Base-by-base conservation (phyloP, 2,797 vertebrate genomes). In the Enteromius mattozi region DNA sequence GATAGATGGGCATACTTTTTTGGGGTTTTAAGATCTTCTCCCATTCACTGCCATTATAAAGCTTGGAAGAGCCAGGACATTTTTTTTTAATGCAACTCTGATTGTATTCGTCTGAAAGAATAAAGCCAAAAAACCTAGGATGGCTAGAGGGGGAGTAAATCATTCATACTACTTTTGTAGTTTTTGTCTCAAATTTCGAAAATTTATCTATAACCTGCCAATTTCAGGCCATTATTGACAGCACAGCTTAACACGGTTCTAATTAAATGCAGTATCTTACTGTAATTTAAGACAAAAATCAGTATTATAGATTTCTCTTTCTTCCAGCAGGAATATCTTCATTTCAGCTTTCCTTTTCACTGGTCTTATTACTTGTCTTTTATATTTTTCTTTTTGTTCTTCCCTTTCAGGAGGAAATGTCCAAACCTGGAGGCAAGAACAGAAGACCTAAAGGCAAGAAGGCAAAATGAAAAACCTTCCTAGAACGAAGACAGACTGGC, bases 381-480 rank as follows among this genome's bases (percentile, higher is more conserved):
- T 1, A 78, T 42, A 33, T 24, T 59, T 56, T 70, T 7, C 12
- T 63, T 40, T 70, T 49, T 74, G 27, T 33, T 65, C 78, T 27
- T 85, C 45, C 61, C 24, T 82, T 42, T 59, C 93, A 96, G 95
- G 95, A 95, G 83, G 95, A 95, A 13, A 79, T 89, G 65, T 56
- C 83, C 83, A 95, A 92, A 91, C 84, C 91, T 2, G 94, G 91
- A 85, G 89, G 88, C 6, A 95, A 93, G 89, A 90, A 84, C 90
- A 95, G 93, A 87, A 94, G 84, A 86, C 81, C 89, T 69, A 95
- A 93, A 93, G 88, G 65, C 92, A 96, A 94, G 93, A 96, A 94
- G 90, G 87, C 89, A 6, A 96, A 94, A 89, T 96, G 87, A 81
- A 49, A 79, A 35, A 17, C 6, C 69, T 1, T 5, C 71, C 21